A percentile compares a stretch with the other conserved stretches of the same genome.
Evolutionary conservation across 2,797 vertebrate species (phyloP).

Genomic region (Salarias fasciatus): DNA sequence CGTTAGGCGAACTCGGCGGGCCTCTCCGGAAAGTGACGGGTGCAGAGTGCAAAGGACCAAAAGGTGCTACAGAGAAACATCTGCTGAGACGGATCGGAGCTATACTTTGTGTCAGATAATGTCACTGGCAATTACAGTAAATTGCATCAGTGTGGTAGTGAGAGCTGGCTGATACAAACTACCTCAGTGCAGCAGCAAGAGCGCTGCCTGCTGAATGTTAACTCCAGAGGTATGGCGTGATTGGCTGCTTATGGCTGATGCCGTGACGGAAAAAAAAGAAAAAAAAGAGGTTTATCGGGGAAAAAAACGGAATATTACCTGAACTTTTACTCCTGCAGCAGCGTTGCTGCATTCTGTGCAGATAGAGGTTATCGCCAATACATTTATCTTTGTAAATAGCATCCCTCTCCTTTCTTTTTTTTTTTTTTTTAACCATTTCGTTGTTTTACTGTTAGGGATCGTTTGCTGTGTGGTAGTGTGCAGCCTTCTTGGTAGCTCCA

Average conservation of each 20-base stretch:
- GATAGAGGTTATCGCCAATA: too few species aligned
- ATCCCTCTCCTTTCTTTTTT: too few species aligned
- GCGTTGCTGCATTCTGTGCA: neutral
- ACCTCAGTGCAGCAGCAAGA: constrained; percentile 13
- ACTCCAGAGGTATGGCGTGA: neutral
- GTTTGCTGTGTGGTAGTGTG: too few species aligned
- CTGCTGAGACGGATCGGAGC: constrained; percentile 51
- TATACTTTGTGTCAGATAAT: constrained; percentile 52
- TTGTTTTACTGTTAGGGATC: too few species aligned
- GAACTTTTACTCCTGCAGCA: too few species aligned
- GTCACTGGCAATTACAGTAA: constrained; percentile 54
- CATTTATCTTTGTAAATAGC: too few species aligned
- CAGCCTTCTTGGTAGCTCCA: too few species aligned
- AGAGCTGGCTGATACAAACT: constrained; percentile 37
- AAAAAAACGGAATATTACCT: neutral
- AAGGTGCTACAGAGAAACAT: constrained; percentile 48
- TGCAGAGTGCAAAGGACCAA: constrained; percentile 31
- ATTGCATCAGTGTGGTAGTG: constrained; percentile 39
- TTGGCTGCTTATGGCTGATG: constrained; percentile 19
- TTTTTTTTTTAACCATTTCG: too few species aligned
- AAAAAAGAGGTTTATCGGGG: constrained; percentile 5
- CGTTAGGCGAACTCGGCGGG: constrained; percentile 43
- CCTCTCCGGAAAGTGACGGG: constrained; percentile 7
- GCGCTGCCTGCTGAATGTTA: neutral
- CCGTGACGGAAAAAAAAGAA: constrained; percentile 5